Conservation (phyloP, 2,113 vertebrate species). For the Amazona guildingii region DNA sequence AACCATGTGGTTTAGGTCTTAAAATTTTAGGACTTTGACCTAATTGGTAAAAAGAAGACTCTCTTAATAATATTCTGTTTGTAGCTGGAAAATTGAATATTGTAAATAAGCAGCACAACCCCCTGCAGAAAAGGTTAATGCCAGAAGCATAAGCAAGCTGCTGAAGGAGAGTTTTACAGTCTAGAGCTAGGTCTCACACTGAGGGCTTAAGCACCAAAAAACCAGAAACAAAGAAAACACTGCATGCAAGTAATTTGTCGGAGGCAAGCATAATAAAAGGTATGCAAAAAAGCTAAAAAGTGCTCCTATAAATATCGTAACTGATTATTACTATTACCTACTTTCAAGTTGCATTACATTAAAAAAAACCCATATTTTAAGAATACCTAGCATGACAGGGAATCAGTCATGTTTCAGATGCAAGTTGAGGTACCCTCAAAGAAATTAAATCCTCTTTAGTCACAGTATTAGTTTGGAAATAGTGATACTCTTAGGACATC, state of each 20-base stretch:
- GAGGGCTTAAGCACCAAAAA: constrained; percentile 43
- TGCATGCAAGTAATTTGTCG: constrained; percentile 39
- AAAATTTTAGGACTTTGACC: constrained; percentile 99
- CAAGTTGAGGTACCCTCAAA: not conserved
- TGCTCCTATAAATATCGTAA: not conserved
- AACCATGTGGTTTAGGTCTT: constrained; percentile 96
- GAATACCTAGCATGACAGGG: not conserved
- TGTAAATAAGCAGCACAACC: constrained; percentile 62
- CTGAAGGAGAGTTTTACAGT: constrained; percentile 18
- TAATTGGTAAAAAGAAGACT: constrained; percentile 98
- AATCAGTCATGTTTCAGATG: not conserved
- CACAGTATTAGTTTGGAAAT: not conserved
- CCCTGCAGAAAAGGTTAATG: constrained; percentile 68
- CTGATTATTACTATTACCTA: not conserved
- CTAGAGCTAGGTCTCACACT: constrained; percentile 31
- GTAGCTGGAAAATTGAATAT: constrained; percentile 68
- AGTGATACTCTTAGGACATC: not conserved
- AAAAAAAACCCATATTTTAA: not conserved
- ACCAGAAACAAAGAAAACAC: constrained; percentile 11
- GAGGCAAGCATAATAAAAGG: constrained; percentile 12
- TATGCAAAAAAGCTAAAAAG: not conserved
- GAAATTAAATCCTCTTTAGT: not conserved
- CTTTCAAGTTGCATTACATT: not conserved
- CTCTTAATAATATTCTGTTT: constrained; percentile 81
- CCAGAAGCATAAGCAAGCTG: constrained; percentile 68